These are phyloP conservation scores for Trichonephila clavipes DNA, from an alignment of 1,140 invertebrate species.

Conservation along the genomic window DNA sequence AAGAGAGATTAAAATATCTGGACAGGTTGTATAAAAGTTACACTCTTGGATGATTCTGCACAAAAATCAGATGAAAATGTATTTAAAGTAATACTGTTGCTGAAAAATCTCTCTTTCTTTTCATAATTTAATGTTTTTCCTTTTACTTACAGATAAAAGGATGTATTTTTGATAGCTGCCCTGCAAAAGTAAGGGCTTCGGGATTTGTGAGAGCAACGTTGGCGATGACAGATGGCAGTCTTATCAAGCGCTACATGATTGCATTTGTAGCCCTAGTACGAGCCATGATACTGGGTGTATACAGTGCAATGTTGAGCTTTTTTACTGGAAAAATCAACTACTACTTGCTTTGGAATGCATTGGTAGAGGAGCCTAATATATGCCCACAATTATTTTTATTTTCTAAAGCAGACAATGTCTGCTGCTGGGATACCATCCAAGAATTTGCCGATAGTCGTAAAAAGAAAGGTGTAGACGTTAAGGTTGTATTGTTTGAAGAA, in stretches of 20 bases:
- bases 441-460: conserved; percentile 82
- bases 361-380: conserved; percentile 82
- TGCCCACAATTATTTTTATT: conserved; percentile 89
- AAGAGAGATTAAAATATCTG: too few species aligned
- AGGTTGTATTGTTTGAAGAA: conserved; percentile 85
- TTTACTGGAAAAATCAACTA: conserved; percentile 68
- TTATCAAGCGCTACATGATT: conserved; percentile 76
- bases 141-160: conserved; percentile 83
- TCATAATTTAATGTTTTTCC: background rate
- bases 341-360: conserved; percentile 77
- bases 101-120: too few species aligned
- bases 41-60: too few species aligned
- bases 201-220: conserved; percentile 84
- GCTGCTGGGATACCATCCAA: conserved; percentile 82
- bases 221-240: conserved; percentile 81
- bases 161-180: conserved; percentile 89
- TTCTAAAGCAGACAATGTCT: conserved; percentile 86
- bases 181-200: conserved; percentile 84
- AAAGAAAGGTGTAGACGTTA: conserved; percentile 84
- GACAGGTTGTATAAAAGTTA: too few species aligned
- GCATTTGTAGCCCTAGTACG: conserved; percentile 77
- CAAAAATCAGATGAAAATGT: too few species aligned
- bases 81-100: too few species aligned
- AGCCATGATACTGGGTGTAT: conserved; percentile 77
- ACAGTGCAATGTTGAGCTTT: conserved; percentile 78